These are phyloP conservation scores for Spilosoma lubricipeda DNA, from an alignment of 2,888 invertebrate genomes.

Conservation along the genomic window DNA sequence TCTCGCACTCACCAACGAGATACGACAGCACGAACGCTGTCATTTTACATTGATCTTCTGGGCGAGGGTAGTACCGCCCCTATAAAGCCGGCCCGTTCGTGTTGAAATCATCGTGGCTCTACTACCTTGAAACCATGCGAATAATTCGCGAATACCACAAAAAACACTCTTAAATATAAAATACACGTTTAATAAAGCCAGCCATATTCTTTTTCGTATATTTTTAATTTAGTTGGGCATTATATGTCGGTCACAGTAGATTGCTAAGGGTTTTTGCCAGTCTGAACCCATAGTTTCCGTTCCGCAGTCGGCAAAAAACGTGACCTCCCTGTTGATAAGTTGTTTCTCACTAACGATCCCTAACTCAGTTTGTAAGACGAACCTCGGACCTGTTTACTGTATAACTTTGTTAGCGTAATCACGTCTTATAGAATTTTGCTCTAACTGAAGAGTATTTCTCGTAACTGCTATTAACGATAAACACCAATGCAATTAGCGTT, in stretches of 20 bases:
- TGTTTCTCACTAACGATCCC: not conserved
- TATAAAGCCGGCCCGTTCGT: too few species aligned
- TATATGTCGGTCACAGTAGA: not conserved
- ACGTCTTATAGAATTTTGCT: not conserved
- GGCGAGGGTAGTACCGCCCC: too few species aligned
- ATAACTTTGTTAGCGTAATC: not conserved
- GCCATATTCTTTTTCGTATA: too few species aligned
- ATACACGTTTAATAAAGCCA: too few species aligned
- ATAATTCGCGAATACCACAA: too few species aligned
- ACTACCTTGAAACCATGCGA: too few species aligned
- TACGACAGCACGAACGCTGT: too few species aligned
- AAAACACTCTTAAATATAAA: too few species aligned
- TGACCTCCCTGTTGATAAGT: not conserved
- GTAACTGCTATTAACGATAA: not conserved
- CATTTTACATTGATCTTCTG: too few species aligned
- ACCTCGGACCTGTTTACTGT: not conserved
- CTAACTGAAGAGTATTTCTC: not conserved
- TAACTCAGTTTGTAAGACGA: slow-evolving; percentile 6
- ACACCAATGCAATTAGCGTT: not conserved
- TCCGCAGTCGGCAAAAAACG: not conserved
- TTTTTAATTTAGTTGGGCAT: not conserved
- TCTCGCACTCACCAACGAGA: too few species aligned
- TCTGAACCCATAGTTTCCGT: not conserved
- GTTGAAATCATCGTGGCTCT: too few species aligned
- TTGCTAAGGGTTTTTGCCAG: not conserved